Evolutionary conservation across 1,140 invertebrate genomes (phyloP), one percentile per base, ranked within the genome.

Genomic region (Drosophila prosaltans): DNA sequence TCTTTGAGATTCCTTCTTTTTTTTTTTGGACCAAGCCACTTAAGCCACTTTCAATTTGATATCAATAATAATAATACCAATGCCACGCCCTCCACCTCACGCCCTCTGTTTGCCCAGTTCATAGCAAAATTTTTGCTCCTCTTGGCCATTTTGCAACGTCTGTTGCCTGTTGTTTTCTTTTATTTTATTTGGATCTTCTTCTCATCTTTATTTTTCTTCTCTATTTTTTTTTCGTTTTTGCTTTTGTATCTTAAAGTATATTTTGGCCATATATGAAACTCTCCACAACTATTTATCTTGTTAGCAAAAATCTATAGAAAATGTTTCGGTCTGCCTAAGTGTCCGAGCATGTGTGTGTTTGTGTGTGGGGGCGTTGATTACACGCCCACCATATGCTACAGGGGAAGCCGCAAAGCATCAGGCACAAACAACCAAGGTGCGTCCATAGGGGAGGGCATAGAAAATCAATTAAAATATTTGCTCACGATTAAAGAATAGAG

Each of bases 241-340:
- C 45, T 26, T 36, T 78, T 82, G 65, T 80, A 83, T 72, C 80
- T 88, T 78, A 71, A 72, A 74, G 76, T 82, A 70, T 51, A 69
- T 69, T 78, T 57, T 43, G 8, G 60, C 24, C 41, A 36, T 60
- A 76, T 51, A 80, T 71, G 75, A 78, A 74, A 78, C 70, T 82
- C 66, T 59, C 21, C 57, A 39, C 57, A 80, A 88, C 83, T 88
- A 88, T 88, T 88, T 88, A 88, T 88, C 83, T 88, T 88, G 83
- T 88, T 88, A 80, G 80, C 80, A 79, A 77, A 88, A 88, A 88
- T 88, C 83, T 88, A 88, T 88, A 80, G 83, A 88, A 88, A 89
- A 88, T 88, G 83, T 80, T 88, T 85, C n/a, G 40, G 39, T 9
- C 4, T 43, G 2, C 9, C 40, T 68, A 43, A 48, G 30, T 61